A percentile compares a stretch with the other conserved stretches of the same genome.
Conservation (phyloP, 2,797 vertebrate species). For the Tauraco hartlaubi region DNA sequence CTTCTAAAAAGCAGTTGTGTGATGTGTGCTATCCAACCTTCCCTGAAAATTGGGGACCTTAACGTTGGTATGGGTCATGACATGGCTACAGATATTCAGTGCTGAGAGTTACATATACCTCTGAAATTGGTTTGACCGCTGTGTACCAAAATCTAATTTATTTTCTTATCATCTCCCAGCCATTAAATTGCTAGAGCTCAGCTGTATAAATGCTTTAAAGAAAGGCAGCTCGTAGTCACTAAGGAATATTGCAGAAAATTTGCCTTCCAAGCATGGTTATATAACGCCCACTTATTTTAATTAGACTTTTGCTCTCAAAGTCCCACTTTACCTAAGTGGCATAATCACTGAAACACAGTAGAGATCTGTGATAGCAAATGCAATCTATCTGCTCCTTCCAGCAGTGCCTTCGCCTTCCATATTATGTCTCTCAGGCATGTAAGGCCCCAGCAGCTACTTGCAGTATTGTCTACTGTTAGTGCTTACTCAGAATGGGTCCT, state of each 20-base stretch:
- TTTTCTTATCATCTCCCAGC: conserved; percentile 28
- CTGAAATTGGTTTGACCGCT: conserved; percentile 16
- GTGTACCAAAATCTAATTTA: conserved; percentile 21
- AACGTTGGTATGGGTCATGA: not conserved
- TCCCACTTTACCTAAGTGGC: conserved; percentile 21
- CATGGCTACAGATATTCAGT: not conserved
- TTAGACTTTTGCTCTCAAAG: conserved; percentile 55
- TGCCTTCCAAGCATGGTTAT: conserved; percentile 44
- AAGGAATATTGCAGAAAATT: conserved; percentile 49
- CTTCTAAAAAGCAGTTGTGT: not conserved
- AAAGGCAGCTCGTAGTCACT: conserved; percentile 22
- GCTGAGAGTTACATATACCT: not conserved
- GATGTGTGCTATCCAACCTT: not conserved
- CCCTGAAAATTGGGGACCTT: not conserved
- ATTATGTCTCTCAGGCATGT: not conserved
- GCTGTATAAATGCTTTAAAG: conserved; percentile 23
- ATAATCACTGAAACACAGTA: not conserved
- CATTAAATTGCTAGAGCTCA: conserved; percentile 22
- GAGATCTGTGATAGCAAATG: not conserved
- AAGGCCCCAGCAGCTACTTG: not conserved
- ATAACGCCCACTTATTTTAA: conserved; percentile 35
- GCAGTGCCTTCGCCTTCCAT: not conserved
- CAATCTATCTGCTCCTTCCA: not conserved
- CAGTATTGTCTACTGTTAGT: conserved; percentile 4
- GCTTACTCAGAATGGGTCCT: conserved; percentile 40